Evolutionary conservation across 2,113 vertebrate species (phyloP).

Genomic region (Connochaetes taurinus): DNA sequence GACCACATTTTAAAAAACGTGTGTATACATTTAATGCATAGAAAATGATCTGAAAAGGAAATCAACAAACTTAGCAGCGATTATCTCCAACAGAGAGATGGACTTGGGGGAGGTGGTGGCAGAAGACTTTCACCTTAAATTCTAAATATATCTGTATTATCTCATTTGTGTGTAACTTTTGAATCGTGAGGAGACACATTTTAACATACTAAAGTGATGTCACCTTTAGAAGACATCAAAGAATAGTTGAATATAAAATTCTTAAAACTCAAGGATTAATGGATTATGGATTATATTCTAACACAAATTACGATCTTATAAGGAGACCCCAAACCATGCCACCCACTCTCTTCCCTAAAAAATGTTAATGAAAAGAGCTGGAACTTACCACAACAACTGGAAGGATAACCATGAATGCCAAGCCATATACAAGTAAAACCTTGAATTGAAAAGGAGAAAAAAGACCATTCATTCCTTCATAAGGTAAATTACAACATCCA

Average conservation of each 20-base stretch:
- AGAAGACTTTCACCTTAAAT: slow-evolving; percentile 4
- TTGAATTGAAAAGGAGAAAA: slow-evolving; percentile 64
- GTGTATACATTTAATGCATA: not conserved
- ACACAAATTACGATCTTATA: slow-evolving; percentile 17
- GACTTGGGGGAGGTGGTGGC: not conserved
- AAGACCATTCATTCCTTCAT: not conserved
- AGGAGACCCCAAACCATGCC: not conserved
- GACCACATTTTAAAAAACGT: not conserved
- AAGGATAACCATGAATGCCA: slow-evolving; percentile 99
- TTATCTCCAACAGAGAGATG: not conserved
- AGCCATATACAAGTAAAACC: slow-evolving; percentile 96
- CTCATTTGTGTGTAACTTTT: not conserved
- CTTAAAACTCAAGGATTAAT: slow-evolving; percentile 26
- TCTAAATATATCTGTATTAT: not conserved
- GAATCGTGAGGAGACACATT: not conserved
- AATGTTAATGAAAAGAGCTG: not conserved
- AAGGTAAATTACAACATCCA: not conserved
- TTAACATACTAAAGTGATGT: not conserved
- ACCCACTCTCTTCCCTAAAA: not conserved
- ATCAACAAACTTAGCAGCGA: not conserved
- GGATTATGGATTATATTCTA: slow-evolving; percentile 24
- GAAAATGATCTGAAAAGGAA: not conserved
- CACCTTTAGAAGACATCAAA: slow-evolving; percentile 16
- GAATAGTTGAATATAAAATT: not conserved
- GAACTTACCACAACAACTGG: slow-evolving; percentile 96